Conservation (phyloP, 2,113 vertebrate species). For the Urocynchramus pylzowi region DNA sequence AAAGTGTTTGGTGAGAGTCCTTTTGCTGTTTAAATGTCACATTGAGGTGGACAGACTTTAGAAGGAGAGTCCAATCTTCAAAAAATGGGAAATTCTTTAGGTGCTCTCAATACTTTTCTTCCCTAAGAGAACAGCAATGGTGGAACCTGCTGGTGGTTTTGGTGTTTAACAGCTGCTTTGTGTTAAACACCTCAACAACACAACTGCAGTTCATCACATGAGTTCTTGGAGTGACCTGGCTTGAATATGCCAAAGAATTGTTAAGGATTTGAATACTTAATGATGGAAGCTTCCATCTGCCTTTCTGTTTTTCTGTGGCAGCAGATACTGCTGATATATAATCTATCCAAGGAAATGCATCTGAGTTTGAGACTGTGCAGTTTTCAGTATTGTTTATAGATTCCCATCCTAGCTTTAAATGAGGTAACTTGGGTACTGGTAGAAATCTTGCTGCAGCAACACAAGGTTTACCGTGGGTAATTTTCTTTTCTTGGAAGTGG, state of each 20-base stretch:
- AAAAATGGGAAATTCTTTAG: neutral
- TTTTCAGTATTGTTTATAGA: neutral
- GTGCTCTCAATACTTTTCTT: neutral
- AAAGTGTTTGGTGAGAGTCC: neutral
- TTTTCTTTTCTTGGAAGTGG: neutral
- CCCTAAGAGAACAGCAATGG: neutral
- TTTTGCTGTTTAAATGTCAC: neutral
- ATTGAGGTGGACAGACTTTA: neutral
- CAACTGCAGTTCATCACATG: neutral
- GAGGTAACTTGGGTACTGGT: neutral
- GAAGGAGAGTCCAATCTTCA: neutral
- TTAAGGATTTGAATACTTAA: neutral
- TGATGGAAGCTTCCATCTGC: neutral
- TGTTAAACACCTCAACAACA: neutral
- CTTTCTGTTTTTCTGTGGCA: neutral
- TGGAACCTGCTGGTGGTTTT: neutral
- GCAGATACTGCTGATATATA: neutral
- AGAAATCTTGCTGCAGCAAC: neutral
- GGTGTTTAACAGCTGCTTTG: neutral
- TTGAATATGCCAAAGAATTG: neutral
- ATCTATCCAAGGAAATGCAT: neutral
- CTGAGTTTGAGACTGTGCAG: neutral
- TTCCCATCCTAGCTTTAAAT: neutral
- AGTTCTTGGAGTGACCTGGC: neutral
- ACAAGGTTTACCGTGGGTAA: neutral